Percentiles rank a stretch among this genome's conserved stretches.
Evolutionary conservation across 2,797 vertebrate genomes (phyloP).

Genomic region (Darevskia nairensis): DNA sequence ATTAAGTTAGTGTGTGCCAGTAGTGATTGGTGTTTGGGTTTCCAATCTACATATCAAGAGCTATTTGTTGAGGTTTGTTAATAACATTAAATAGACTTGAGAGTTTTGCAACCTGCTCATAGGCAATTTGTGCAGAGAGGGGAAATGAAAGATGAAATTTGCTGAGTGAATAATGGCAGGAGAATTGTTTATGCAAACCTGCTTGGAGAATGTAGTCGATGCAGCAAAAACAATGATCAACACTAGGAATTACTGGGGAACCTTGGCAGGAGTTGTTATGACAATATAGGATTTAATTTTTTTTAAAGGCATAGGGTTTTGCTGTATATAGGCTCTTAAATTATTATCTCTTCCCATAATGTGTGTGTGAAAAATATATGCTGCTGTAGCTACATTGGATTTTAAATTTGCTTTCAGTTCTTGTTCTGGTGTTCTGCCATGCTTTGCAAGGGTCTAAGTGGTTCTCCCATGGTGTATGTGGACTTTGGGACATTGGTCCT

Average conservation of each 20-base stretch:
- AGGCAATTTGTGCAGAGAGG: conserved; percentile 32
- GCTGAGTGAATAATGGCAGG: conserved; percentile 31
- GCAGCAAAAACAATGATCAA: conserved; percentile 11
- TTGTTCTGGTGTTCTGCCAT: not conserved
- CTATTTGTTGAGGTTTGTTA: conserved; percentile 34
- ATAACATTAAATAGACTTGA: conserved; percentile 38
- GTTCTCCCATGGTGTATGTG: not conserved
- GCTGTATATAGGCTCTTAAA: conserved; percentile 24
- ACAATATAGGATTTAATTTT: too few relatives aligned
- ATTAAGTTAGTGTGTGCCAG: conserved; percentile 19
- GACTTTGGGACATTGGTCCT: not conserved
- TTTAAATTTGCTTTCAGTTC: not conserved
- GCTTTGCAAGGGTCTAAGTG: not conserved
- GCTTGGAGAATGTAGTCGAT: conserved; percentile 22
- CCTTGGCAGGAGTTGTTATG: conserved; percentile 24
- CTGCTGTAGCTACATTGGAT: not conserved
- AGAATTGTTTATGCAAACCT: conserved; percentile 40
- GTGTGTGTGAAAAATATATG: not conserved
- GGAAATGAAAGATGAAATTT: conserved; percentile 37
- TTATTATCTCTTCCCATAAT: not conserved
- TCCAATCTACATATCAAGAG: conserved; percentile 33
- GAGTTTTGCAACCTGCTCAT: conserved; percentile 45
- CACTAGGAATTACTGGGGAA: not conserved
- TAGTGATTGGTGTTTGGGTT: conserved; percentile 16
- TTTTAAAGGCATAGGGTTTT: conserved; percentile 36